Conservation (phyloP, 2,797 vertebrate species). For the Molossus molossus region DNA sequence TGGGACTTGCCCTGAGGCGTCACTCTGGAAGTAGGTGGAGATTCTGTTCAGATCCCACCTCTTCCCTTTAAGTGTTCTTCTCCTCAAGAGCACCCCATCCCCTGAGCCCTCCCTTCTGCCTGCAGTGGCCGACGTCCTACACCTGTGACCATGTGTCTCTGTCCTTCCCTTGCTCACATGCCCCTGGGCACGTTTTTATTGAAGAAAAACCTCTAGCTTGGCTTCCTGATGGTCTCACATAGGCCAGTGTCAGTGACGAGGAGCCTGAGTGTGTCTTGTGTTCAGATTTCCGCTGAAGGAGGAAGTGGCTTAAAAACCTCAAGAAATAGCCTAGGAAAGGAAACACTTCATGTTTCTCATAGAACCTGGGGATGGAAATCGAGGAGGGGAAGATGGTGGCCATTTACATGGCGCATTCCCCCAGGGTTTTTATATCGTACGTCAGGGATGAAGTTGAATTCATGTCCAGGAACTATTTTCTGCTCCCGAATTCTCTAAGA, state of each 20-base stretch:
- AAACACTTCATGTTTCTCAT: neutral
- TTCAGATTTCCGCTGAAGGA: conserved; percentile 60
- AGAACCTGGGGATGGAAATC: neutral
- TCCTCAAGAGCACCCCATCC: accelerated
- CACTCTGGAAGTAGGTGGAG: neutral
- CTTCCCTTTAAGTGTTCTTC: neutral
- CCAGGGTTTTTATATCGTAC: neutral
- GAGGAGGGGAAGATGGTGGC: neutral
- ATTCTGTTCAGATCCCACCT: neutral
- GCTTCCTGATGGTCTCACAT: neutral
- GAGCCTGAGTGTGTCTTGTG: neutral
- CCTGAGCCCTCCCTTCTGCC: neutral
- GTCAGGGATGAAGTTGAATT: neutral
- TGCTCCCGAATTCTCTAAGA: neutral
- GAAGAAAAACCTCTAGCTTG: neutral
- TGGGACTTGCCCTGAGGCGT: neutral
- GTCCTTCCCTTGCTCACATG: neutral
- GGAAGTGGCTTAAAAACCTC: neutral
- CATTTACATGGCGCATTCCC: neutral
- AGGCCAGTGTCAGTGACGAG: neutral
- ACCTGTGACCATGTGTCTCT: neutral
- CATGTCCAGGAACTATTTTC: neutral
- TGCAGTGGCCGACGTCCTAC: neutral
- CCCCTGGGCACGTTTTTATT: neutral
- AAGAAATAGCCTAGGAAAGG: conserved; percentile 27